Evolutionary conservation across 2,113 vertebrate genomes (phyloP), one percentile per base, ranked within the genome.

Genomic region (Leucopsar rothschildi): DNA sequence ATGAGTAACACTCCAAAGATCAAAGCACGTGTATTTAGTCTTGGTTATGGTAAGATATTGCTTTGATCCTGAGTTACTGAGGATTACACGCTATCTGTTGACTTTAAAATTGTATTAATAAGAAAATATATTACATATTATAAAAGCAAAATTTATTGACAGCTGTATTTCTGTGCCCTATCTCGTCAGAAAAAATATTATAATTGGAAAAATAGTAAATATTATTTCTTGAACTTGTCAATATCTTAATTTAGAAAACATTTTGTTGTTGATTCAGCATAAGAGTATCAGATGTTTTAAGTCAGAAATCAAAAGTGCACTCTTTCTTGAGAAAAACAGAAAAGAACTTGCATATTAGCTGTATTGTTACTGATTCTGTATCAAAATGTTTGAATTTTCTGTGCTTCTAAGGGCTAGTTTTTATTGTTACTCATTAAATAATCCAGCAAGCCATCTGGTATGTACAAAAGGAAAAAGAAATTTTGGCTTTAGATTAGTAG

Each of bases 351-450:
- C 3, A 2, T 52, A 59, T 66, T 90, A 83, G 22, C 31, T 73
- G 13, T 71, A 53, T 71, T 84, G 12, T 72, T 95, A 60, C n/a
- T 82, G 70, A 73, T 77, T 78, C 27, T 91, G 0, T 73, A 66
- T 28, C 10, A 92, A 81, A 86, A 53, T 35, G 21, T 35, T 82
- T 88, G 63, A 44, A 57, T 94, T 93, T 79, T 92, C 31, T 80
- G 17, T 91, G 40, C 69, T 77, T 93, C 39, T 47, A 19, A 93
- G 31, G 90, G 60, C 17, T 57, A 19, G 11, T 73, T 94, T 92
- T 86, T 86, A 35, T 86, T 92, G 64, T 65, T 86, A 66, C n/a
- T 52, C 53, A 23, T 82, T 73, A 86, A 80, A 76, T 95, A 93
- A 86, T 91, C 92, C 60, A 68, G 11, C 59, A 73, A 82, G 23